Base-by-base conservation (phyloP, 2,797 vertebrate species). In the Hippocampus kuda region DNA sequence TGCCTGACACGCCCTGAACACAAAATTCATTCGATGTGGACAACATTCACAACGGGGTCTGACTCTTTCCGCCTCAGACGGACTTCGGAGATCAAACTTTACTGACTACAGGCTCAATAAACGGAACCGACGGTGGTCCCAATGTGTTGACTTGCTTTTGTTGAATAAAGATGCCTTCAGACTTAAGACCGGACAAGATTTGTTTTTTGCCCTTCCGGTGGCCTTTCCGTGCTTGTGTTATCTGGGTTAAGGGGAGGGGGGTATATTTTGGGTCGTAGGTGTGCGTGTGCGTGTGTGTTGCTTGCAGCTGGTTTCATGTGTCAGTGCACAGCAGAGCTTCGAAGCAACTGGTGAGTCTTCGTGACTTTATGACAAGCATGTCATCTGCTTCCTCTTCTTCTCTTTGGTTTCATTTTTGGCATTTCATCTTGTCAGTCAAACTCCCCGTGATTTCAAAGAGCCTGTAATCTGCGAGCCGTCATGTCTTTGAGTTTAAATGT, bases 301-400 rank as follows among this genome's bases (percentile, higher is more conserved):
- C 68, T 74, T 59, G 34, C 79, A 83, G 86, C 69, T 66, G 11
- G 87, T 89, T 87, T 87, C 82, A 68, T 77, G 70, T 90, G 79
- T 91, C 90, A 88, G 80, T 78, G 73, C 44, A 66, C 76, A 65
- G 79, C 42, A n/a, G 68, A 84, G 77, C 59, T 68, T 81, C 66
- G 42, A 84, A 80, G 80, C 88, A 88, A 86, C 88, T 87, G 91
- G 91, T 91, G 84, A 91, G 90, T 90, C 80, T 67, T 62, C 66
- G 49, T 68, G 62, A 70, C 69, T 60, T 15, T 71, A 26, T 24
- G 53, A 56, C n/a, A 56, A 56, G n/a, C 9, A 11, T 24, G 53
- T 56, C 53, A 11, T 26, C n/a, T 56, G n/a, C 22, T 54, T 24
- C n/a, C 24, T 56, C 59, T 20, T 30, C 26, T 6, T 59, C 26